Evolutionary conservation across 2,888 invertebrate species (phyloP), one percentile per base, ranked within the genome.

Genomic region (Cancer borealis): DNA sequence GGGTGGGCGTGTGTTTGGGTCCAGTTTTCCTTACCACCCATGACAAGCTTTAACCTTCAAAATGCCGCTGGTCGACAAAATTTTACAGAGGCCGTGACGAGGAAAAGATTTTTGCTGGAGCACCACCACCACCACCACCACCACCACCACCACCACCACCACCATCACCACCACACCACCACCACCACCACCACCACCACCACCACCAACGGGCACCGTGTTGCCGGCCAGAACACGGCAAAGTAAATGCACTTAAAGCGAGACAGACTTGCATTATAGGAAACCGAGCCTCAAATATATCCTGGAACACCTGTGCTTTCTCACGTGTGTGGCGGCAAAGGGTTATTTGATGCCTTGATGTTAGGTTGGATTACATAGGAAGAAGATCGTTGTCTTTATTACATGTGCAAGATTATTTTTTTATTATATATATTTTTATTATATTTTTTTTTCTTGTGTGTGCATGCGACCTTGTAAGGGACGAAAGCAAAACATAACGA

Each of bases 241-340:
- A 93, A 89, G 88, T 89, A 93, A 93, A 93, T 93, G 88, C 92
- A 89, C 89, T 93, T 73, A 88, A 93, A 93, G 92, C 66, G 92
- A 54, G 87, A 89, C 45, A 49, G 89, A 93, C 47, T 45, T 93
- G 66, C 88, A 92, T 92, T 88, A 92, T 88, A 88, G 54, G 45
- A 66, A 66, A 66, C 66, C 6, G n/a, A 66, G 21, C n/a, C 66
- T 21, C n/a, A 66, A 54, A 60, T 66, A 39, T 92, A 92, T 92
- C 10, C 60, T 26, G 5, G 60, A 54, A 92, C 21, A 92, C 60
- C 49, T 26, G 46, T 39, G 21, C 2, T 54, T 92, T 54, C 46
- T 54, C 60, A 66, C 6, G 39, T 60, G 39, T 92, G 60, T 21
- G 30, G 26, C 12, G 10, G 39, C 39, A 73, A 39, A 47, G 30